Percentiles rank a stretch among this genome's conserved stretches.
phyloP scores from a whole-genome alignment of 2,113 vertebrate genomes.

The Lichenostomus cassidix region DNA sequence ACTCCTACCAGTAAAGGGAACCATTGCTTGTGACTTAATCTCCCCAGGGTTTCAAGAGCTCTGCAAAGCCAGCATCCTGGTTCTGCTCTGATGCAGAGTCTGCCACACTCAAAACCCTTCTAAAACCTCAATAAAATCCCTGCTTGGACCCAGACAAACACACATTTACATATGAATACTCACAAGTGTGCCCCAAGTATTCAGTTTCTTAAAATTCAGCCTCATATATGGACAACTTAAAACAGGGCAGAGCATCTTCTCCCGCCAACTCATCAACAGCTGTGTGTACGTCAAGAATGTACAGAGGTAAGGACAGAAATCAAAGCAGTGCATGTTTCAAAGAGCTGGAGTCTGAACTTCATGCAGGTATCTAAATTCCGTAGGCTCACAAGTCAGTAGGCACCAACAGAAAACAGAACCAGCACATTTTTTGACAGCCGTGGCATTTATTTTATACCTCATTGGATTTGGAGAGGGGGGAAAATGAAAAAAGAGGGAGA shows the following conservation, averaged over 20 bases:
- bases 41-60: background rate
- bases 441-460: background rate
- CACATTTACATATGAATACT: background rate
- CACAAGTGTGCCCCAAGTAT: background rate
- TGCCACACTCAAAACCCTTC: background rate
- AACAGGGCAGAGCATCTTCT: background rate
- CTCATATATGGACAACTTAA: background rate
- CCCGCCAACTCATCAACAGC: background rate
- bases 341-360: background rate
- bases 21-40: background rate
- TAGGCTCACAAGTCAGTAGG: background rate
- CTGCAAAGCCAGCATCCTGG: background rate
- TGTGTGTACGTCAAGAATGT: background rate
- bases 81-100: background rate
- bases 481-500: background rate
- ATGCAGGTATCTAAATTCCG: background rate
- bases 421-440: background rate
- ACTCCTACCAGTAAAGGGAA: background rate
- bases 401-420: background rate
- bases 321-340: background rate
- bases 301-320: background rate
- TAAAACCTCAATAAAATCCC: background rate
- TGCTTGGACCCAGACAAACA: background rate
- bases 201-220: background rate
- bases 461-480: accelerated